These are phyloP conservation scores for Proteles cristata DNA, from an alignment of 2,113 vertebrate genomes.

Conservation along the genomic window DNA sequence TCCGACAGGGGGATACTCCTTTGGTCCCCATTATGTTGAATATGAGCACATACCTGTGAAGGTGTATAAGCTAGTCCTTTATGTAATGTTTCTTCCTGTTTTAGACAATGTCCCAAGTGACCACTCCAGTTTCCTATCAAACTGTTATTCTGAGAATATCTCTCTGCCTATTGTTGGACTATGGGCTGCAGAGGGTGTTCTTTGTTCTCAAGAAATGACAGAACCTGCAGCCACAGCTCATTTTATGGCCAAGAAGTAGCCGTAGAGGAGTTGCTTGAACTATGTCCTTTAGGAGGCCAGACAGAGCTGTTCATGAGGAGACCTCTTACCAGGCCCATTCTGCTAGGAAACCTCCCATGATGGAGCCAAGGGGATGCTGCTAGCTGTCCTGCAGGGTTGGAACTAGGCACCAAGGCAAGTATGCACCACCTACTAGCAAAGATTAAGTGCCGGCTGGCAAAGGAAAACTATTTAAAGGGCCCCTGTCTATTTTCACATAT, in stretches of 20 bases:
- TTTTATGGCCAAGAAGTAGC: neutral
- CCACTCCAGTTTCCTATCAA: neutral
- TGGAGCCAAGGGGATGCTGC: neutral
- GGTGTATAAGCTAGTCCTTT: neutral
- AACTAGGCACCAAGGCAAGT: neutral
- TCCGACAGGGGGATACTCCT: neutral
- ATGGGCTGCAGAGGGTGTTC: neutral
- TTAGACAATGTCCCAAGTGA: neutral
- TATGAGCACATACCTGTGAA: neutral
- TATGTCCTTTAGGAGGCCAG: neutral
- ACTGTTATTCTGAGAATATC: neutral
- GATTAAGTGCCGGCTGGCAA: neutral
- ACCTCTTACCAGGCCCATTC: neutral
- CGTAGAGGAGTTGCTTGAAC: neutral
- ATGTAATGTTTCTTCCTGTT: neutral
- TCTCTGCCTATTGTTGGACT: neutral
- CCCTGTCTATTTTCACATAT: neutral
- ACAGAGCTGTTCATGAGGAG: neutral
- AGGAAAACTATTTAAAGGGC: neutral
- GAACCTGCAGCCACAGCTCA: neutral
- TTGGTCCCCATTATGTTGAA: neutral
- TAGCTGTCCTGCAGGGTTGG: neutral
- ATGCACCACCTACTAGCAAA: neutral
- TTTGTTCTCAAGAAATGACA: neutral
- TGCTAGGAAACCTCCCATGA: neutral